A percentile compares a stretch with the other conserved stretches of the same genome.
Conservation (phyloP, 1,140 invertebrate species). For the Drosophila busckii region DNA sequence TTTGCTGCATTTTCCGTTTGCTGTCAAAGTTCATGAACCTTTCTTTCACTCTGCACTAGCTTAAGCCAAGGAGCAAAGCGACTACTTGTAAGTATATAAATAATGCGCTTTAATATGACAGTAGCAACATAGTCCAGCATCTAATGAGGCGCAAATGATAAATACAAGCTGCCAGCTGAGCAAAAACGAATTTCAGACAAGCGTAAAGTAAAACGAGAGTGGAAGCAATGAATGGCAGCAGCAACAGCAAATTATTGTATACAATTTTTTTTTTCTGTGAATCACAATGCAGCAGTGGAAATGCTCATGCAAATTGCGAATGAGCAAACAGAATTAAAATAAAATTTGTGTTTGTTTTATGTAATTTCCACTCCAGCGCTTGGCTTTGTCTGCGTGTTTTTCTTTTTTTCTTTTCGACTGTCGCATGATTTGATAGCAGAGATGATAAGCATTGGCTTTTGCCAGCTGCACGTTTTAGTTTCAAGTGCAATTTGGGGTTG, state of each 20-base stretch:
- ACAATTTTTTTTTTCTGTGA: slow-evolving; percentile 1
- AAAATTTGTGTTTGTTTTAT: slow-evolving; percentile 42
- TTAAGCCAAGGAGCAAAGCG: too few relatives aligned
- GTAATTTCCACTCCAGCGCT: slow-evolving; percentile 66
- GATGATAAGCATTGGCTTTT: slow-evolving; percentile 51
- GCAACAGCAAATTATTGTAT: slow-evolving; percentile 18
- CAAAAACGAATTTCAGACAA: slow-evolving; percentile 25
- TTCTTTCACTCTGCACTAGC: too few relatives aligned
- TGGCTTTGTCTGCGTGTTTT: slow-evolving; percentile 13
- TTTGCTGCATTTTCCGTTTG: too few relatives aligned
- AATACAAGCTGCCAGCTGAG: slow-evolving; percentile 57
- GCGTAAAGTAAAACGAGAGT: neutral
- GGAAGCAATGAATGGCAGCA: neutral
- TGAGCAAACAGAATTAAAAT: slow-evolving; percentile 67
- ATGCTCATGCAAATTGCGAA: slow-evolving; percentile 48
- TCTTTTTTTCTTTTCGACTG: slow-evolving; percentile 55
- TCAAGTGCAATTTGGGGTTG: slow-evolving; percentile 71
- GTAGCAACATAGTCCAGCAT: slow-evolving; percentile 21
- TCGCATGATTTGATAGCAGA: slow-evolving; percentile 71
- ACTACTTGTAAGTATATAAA: slow-evolving; percentile 47
- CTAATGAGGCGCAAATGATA: slow-evolving; percentile 73
- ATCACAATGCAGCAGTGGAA: slow-evolving; percentile 54
- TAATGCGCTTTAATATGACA: slow-evolving; percentile 38
- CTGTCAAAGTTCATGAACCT: slow-evolving; percentile 7
- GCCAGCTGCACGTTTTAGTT: slow-evolving; percentile 48